Percentiles rank a stretch among this genome's conserved stretches.
phyloP scores from a whole-genome alignment of 2,888 invertebrate genomes.

The Idaea biselata region DNA sequence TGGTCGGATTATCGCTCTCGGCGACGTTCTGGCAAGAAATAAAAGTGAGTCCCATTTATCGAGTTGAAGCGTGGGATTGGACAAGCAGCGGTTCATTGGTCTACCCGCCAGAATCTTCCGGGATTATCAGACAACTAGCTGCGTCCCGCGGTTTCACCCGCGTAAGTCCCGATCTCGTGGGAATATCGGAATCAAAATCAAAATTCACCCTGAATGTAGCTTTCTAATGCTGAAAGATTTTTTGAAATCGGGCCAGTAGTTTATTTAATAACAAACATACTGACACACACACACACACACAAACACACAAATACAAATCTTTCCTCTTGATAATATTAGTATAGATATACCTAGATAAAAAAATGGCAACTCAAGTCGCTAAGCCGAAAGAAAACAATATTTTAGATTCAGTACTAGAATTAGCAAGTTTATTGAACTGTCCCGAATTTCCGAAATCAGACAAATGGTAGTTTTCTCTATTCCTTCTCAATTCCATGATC shows the following conservation, averaged over 20 bases:
- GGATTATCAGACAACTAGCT: neutral
- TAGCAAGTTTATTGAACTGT: neutral
- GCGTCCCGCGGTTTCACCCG: too few species aligned
- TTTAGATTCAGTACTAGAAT: neutral
- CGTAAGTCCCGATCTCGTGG: too few species aligned
- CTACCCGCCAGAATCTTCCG: conserved; percentile 15
- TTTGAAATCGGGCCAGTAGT: too few species aligned
- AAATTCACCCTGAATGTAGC: too few species aligned
- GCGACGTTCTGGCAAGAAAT: conserved; percentile 33
- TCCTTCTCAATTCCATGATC: neutral
- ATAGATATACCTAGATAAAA: too few species aligned
- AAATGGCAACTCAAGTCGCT: neutral
- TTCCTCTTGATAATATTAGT: too few species aligned
- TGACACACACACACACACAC: too few species aligned
- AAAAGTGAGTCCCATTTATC: conserved; percentile 38
- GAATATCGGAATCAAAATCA: too few species aligned
- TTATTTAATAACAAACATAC: too few species aligned
- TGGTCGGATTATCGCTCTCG: conserved; percentile 21
- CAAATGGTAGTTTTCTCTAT: neutral
- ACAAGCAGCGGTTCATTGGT: conserved; percentile 38
- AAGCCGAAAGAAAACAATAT: neutral
- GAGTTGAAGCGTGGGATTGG: conserved; percentile 32
- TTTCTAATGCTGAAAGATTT: too few species aligned
- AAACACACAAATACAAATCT: too few species aligned
- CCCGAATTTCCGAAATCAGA: neutral